Conservation (phyloP, 2,113 vertebrate genomes). For the Zosterops lateralis region DNA sequence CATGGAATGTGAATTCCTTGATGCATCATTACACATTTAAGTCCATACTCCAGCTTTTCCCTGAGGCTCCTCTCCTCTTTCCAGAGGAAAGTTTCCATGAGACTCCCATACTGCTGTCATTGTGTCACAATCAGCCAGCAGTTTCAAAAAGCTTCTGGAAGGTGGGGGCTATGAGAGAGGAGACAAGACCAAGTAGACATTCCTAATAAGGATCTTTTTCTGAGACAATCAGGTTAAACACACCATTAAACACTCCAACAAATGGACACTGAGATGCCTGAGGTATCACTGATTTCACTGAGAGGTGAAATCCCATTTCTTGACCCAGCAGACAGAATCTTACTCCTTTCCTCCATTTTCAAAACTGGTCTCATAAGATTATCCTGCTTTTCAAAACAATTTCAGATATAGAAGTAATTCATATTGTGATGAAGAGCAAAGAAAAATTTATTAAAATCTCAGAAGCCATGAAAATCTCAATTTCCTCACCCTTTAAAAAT, state of each 20-base stretch:
- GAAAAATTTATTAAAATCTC: not conserved
- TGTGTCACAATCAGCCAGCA: not conserved
- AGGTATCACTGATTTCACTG: not conserved
- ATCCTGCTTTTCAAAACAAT: not conserved
- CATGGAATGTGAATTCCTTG: not conserved
- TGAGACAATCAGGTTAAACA: not conserved
- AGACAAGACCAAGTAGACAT: not conserved
- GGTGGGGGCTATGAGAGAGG: not conserved
- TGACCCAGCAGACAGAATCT: not conserved
- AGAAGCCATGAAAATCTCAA: not conserved
- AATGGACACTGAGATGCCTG: not conserved
- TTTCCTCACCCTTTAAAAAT: not conserved
- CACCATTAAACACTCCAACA: not conserved
- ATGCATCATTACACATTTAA: not conserved
- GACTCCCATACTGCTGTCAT: not conserved
- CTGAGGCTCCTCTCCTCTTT: not conserved
- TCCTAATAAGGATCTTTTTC: not conserved
- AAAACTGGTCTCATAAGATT: not conserved
- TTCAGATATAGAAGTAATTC: not conserved
- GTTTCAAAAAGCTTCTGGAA: not conserved
- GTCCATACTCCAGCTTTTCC: not conserved
- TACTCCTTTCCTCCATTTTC: not conserved
- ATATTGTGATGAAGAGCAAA: not conserved
- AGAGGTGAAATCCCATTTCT: not conserved
- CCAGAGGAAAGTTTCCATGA: not conserved